phyloP scores from a whole-genome alignment of 53 echinoderm and acorn worm genomes.

The Astropecten irregularis region DNA sequence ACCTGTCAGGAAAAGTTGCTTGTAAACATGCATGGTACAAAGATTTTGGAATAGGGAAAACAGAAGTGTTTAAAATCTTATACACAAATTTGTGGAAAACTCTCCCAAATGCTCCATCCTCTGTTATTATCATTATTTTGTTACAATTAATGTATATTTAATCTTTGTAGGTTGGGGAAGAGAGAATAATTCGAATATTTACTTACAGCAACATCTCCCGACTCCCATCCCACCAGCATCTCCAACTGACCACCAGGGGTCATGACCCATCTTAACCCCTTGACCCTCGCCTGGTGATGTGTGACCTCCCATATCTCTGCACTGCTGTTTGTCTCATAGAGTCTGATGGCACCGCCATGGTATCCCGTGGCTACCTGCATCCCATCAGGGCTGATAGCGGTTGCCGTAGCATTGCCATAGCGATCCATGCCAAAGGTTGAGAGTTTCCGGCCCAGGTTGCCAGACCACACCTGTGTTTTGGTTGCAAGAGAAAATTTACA shows the following conservation, averaged over 20 bases:
- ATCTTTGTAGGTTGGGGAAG: too few relatives aligned
- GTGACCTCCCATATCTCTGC: slow-evolving; percentile 49
- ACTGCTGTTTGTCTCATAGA: slow-evolving; percentile 64
- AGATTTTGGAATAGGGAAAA: too few relatives aligned
- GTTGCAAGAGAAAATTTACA: background rate
- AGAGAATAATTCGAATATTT: too few relatives aligned
- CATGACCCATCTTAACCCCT: slow-evolving; percentile 67
- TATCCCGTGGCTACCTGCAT: slow-evolving; percentile 72
- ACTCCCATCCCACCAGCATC: slow-evolving; percentile 76
- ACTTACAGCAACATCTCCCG: slow-evolving; percentile 77
- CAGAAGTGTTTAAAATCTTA: too few relatives aligned
- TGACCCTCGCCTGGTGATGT: slow-evolving; percentile 70
- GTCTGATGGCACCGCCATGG: slow-evolving; percentile 74
- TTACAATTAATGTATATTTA: too few relatives aligned
- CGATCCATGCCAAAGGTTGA: slow-evolving; percentile 53
- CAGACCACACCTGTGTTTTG: slow-evolving; percentile 85
- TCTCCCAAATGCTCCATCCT: too few relatives aligned
- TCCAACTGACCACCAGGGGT: background rate
- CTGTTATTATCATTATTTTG: too few relatives aligned
- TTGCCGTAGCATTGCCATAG: slow-evolving; percentile 57
- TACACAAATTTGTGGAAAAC: too few relatives aligned
- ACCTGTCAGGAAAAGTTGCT: too few relatives aligned
- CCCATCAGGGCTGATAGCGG: slow-evolving; percentile 76
- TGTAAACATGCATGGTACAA: too few relatives aligned
- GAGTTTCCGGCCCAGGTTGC: slow-evolving; percentile 80